phyloP scores from a whole-genome alignment of 2,888 invertebrate genomes.

The Patella caerulea region DNA sequence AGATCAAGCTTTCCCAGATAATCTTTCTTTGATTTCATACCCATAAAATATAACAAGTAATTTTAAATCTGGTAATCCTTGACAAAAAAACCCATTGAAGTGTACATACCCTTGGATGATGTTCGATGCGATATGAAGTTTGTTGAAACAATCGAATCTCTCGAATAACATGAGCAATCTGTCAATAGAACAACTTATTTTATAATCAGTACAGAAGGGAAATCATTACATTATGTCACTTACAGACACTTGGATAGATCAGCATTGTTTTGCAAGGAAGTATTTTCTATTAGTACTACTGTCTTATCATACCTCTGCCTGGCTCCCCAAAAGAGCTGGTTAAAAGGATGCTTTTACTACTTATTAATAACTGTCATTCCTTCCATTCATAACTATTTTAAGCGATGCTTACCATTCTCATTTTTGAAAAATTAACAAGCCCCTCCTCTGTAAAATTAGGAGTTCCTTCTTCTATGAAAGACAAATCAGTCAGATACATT shows the following conservation, averaged over 20 bases:
- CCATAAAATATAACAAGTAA: not conserved
- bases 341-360: not conserved
- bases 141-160: slow-evolving; percentile 93
- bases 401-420: slow-evolving; percentile 84
- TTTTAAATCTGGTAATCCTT: not conserved
- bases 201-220: too few species aligned
- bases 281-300: too few species aligned
- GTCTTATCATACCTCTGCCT: too few species aligned
- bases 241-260: too few species aligned
- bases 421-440: slow-evolving; percentile 91
- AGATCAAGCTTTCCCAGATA: too few species aligned
- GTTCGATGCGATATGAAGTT: slow-evolving; percentile 91
- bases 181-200: slow-evolving; percentile 56
- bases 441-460: slow-evolving; percentile 91
- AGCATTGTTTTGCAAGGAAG: too few species aligned
- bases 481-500: slow-evolving; percentile 90
- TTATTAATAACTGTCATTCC: not conserved
- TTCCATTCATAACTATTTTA: not conserved
- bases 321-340: not conserved
- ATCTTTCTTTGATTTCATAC: too few species aligned
- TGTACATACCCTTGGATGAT: slow-evolving; percentile 78
- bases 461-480: slow-evolving; percentile 93
- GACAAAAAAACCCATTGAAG: not conserved
- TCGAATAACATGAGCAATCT: slow-evolving; percentile 93
- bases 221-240: too few species aligned